Evolutionary conservation across 2,113 vertebrate species (phyloP).

Genomic region (Sturnus vulgaris): DNA sequence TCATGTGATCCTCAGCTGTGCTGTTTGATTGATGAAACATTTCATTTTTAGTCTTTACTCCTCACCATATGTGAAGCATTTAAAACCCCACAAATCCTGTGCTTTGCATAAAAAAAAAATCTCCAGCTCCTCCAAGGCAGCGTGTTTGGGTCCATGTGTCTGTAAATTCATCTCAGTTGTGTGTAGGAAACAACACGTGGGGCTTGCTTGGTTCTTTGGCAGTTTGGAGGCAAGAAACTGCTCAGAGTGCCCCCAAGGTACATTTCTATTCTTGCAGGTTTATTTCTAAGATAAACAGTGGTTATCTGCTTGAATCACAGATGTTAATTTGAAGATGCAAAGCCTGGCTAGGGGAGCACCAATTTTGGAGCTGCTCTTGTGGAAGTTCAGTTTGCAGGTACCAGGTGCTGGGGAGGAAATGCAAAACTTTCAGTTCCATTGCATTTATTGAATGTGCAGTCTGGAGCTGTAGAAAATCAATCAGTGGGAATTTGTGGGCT

Average conservation of each 20-base stretch:
- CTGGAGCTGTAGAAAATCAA: neutral
- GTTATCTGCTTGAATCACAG: neutral
- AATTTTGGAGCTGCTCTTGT: fast-evolving
- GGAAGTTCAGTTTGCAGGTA: neutral
- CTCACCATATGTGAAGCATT: neutral
- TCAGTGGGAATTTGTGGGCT: neutral
- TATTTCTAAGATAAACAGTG: neutral
- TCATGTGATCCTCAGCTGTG: neutral
- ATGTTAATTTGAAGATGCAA: neutral
- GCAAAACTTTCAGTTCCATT: neutral
- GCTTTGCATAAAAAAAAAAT: neutral
- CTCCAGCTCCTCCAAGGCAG: neutral
- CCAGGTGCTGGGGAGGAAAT: neutral
- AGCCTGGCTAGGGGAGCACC: neutral
- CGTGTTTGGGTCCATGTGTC: neutral
- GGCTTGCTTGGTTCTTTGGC: neutral
- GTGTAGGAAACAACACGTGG: neutral
- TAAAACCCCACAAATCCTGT: neutral
- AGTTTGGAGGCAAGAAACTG: neutral
- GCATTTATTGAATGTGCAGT: neutral
- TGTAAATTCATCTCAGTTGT: neutral
- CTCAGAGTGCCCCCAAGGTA: neutral
- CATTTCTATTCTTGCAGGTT: neutral
- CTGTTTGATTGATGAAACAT: neutral
- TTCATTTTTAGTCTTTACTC: neutral